Conservation (phyloP, 2,113 vertebrate species). For the Trochalopteron elliotii region DNA sequence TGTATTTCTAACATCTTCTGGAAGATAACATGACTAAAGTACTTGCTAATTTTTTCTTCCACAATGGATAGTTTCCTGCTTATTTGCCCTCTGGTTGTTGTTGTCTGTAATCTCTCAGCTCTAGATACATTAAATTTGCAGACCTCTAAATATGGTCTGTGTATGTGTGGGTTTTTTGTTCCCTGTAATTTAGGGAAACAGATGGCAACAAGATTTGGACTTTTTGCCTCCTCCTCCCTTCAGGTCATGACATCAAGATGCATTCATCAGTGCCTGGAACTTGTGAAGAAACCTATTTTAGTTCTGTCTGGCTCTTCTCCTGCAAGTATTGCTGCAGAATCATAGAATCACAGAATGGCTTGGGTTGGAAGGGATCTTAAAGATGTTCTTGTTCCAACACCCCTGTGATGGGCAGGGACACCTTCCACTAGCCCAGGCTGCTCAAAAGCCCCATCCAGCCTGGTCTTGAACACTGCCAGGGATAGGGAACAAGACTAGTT, state of each 20-base stretch:
- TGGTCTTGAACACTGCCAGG: neutral
- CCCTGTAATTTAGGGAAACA: constrained; percentile 23
- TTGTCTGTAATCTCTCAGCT: neutral
- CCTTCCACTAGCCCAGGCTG: neutral
- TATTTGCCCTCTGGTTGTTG: neutral
- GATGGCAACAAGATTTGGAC: constrained; percentile 13
- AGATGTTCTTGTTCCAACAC: neutral
- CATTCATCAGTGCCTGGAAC: constrained; percentile 14
- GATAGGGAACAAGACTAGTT: neutral
- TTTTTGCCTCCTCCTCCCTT: neutral
- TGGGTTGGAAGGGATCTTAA: neutral
- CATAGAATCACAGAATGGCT: neutral
- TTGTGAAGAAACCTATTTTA: constrained; percentile 37
- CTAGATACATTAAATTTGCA: neutral
- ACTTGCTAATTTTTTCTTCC: neutral
- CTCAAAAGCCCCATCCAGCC: neutral
- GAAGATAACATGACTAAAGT: neutral
- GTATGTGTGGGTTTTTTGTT: neutral
- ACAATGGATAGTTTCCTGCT: neutral
- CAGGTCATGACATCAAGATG: constrained; percentile 11
- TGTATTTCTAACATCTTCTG: neutral
- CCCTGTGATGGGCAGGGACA: neutral
- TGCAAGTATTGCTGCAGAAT: neutral
- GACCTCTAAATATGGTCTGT: neutral
- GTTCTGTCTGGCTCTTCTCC: neutral